These are phyloP conservation scores for Pao palembangensis DNA, from an alignment of 2,113 vertebrate genomes.

Conservation along the genomic window DNA sequence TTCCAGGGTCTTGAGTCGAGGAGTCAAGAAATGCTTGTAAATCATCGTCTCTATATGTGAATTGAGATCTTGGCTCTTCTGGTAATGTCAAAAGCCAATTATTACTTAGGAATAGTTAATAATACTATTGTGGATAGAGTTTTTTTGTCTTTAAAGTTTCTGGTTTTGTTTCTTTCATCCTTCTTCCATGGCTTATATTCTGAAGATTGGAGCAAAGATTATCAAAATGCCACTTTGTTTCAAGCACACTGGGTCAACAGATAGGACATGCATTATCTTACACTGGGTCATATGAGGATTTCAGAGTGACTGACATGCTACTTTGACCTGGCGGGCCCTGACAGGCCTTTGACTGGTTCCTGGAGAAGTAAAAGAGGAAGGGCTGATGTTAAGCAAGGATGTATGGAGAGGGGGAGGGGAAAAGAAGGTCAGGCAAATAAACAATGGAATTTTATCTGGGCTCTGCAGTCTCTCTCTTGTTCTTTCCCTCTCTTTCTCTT, in stretches of 20 bases:
- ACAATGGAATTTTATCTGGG: conserved; percentile 67
- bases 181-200: neutral
- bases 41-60: too few relatives aligned
- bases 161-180: conserved; percentile 10
- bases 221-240: conserved; percentile 22
- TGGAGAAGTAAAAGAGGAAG: conserved; percentile 31
- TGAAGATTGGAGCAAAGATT: conserved; percentile 18
- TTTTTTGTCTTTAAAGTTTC: conserved; percentile 11
- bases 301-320: conserved; percentile 27
- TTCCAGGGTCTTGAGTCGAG: too few relatives aligned
- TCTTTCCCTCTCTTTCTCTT: conserved; percentile 41
- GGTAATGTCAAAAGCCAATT: too few relatives aligned
- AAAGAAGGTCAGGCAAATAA: conserved; percentile 55
- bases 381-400: conserved; percentile 43
- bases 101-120: too few relatives aligned
- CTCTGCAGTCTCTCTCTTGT: conserved; percentile 44
- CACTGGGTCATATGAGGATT: conserved; percentile 35
- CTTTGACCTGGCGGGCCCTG: conserved; percentile 30
- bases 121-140: too few relatives aligned
- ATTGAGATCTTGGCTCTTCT: too few relatives aligned
- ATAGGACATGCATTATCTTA: conserved; percentile 14
- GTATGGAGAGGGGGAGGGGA: conserved; percentile 42
- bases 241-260: conserved; percentile 18
- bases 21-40: too few relatives aligned
- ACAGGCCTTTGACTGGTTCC: conserved; percentile 19